Conservation (phyloP, 2,113 vertebrate species). For the Microcebus murinus region DNA sequence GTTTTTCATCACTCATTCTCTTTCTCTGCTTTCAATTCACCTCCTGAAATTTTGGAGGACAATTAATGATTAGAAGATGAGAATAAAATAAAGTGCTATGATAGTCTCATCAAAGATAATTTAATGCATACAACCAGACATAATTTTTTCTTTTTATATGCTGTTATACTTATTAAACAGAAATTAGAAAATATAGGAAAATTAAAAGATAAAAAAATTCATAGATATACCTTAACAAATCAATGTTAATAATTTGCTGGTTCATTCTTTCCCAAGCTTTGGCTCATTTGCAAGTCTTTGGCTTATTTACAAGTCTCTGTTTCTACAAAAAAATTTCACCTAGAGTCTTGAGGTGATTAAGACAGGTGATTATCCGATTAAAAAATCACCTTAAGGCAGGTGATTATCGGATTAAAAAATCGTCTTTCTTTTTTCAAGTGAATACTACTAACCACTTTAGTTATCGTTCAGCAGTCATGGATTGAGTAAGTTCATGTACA, state of each 20-base stretch:
- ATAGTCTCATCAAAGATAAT: neutral
- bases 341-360: neutral
- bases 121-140: neutral
- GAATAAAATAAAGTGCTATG: neutral
- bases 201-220: neutral
- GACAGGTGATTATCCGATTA: too few relatives aligned
- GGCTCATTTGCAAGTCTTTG: neutral
- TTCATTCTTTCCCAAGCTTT: constrained; percentile 36
- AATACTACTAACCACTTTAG: neutral
- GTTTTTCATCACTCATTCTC: neutral
- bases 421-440: neutral
- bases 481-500: neutral
- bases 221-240: neutral
- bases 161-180: neutral
- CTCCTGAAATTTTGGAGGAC: neutral
- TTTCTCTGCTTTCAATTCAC: neutral
- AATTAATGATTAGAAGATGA: neutral
- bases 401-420: neutral
- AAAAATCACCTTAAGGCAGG: neutral
- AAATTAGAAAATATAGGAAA: constrained; percentile 14
- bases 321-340: neutral
- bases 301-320: neutral
- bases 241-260: neutral
- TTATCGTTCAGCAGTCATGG: neutral
- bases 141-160: neutral